A percentile compares a stretch with the other conserved stretches of the same genome.
Evolutionary conservation across 2,113 vertebrate species (phyloP).

Genomic region (Oncorhynchus gorbuscha): DNA sequence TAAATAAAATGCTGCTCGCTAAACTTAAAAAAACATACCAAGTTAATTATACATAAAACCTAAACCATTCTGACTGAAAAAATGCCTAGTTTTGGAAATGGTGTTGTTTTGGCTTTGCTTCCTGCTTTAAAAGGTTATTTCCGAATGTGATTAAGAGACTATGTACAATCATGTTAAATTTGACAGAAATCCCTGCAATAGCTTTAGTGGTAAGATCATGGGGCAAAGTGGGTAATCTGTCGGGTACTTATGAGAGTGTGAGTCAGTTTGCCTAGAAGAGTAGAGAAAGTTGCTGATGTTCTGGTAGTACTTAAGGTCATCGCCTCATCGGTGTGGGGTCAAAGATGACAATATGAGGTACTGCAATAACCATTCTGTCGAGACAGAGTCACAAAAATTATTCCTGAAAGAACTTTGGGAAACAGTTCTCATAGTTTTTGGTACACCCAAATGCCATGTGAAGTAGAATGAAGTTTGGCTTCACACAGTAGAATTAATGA

Average conservation of each 20-base stretch:
- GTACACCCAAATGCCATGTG: constrained; percentile 77
- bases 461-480: constrained; percentile 89
- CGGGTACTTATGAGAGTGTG: neutral
- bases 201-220: neutral
- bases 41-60: constrained; percentile 74
- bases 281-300: neutral
- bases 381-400: constrained; percentile 19
- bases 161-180: neutral
- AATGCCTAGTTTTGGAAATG: neutral
- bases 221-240: neutral
- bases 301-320: neutral
- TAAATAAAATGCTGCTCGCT: constrained; percentile 67
- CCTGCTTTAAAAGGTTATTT: neutral
- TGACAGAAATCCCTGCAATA: neutral
- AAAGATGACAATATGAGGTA: neutral
- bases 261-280: neutral
- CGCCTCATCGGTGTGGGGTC: neutral
- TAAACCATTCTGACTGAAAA: constrained; percentile 62
- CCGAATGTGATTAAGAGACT: no score
- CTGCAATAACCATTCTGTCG: neutral
- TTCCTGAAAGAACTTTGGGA: constrained; percentile 27
- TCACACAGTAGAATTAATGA: constrained; percentile 97
- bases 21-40: constrained; percentile 61
- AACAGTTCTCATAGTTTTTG: constrained; percentile 68
- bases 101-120: neutral